Conservation (phyloP, 2,888 invertebrate genomes). For the Cantharis flavilabris region DNA sequence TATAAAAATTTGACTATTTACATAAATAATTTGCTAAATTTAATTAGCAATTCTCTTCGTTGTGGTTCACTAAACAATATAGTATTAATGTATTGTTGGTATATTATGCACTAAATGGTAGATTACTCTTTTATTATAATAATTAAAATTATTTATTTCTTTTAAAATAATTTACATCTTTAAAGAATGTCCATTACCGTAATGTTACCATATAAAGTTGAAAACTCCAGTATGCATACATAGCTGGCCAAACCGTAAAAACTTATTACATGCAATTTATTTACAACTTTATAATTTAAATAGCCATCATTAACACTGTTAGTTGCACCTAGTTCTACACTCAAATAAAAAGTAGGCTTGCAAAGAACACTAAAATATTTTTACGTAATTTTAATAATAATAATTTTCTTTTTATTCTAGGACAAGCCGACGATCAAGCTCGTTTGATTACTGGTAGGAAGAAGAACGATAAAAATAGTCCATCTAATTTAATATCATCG, state of each 20-base stretch:
- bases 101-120: neutral
- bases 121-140: neutral
- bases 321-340: neutral
- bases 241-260: neutral
- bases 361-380: neutral
- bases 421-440: constrained; percentile 17
- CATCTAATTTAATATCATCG: constrained; percentile 26
- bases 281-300: neutral
- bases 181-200: neutral
- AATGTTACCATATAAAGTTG: neutral
- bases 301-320: neutral
- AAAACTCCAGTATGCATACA: neutral
- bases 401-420: constrained; percentile 8
- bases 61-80: too few species aligned
- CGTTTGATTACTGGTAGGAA: neutral
- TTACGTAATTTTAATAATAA: neutral
- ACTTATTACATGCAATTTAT: neutral
- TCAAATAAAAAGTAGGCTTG: neutral
- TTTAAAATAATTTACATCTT: neutral
- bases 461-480: constrained; percentile 1
- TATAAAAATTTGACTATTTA: neutral
- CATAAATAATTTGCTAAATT: too few species aligned
- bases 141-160: neutral
- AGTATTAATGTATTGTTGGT: too few species aligned
- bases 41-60: too few species aligned